These are phyloP conservation scores for Platycheirus albimanus DNA, from an alignment of 2,888 invertebrate genomes.

Conservation along the genomic window DNA sequence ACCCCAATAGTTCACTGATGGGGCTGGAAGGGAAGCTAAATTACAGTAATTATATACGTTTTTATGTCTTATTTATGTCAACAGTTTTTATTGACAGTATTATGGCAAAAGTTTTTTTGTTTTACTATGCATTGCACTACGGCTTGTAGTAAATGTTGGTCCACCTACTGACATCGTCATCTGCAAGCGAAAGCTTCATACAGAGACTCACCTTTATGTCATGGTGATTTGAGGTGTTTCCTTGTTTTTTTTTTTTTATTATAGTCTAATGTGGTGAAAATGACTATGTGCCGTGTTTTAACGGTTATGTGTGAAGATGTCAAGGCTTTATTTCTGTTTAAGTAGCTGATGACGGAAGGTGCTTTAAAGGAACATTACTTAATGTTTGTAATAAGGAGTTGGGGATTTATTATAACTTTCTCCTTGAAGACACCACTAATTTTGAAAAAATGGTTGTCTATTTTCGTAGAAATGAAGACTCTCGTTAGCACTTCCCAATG, in stretches of 20 bases:
- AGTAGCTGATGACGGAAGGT: conserved; percentile 1
- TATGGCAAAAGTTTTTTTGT: conserved; percentile 50
- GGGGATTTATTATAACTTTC: too few relatives aligned
- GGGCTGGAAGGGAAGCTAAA: conserved; percentile 41
- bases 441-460: too few relatives aligned
- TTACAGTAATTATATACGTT: conserved; percentile 50
- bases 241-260: background rate
- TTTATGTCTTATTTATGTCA: conserved; percentile 32
- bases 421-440: too few relatives aligned
- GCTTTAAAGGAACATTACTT: background rate
- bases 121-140: conserved; percentile 47
- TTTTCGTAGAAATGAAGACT: too few relatives aligned
- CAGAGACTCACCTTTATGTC: background rate
- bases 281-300: conserved; percentile 10
- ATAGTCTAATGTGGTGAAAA: background rate
- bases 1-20: conserved; percentile 7
- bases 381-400: background rate
- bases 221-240: background rate
- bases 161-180: too few relatives aligned
- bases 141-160: background rate
- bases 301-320: background rate
- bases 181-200: conserved; percentile 2
- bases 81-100: conserved; percentile 57
- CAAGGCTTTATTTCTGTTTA: background rate
- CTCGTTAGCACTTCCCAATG: too few relatives aligned